Evolutionary conservation across 2,888 invertebrate genomes (phyloP).

Genomic region (Aromia moschata): DNA sequence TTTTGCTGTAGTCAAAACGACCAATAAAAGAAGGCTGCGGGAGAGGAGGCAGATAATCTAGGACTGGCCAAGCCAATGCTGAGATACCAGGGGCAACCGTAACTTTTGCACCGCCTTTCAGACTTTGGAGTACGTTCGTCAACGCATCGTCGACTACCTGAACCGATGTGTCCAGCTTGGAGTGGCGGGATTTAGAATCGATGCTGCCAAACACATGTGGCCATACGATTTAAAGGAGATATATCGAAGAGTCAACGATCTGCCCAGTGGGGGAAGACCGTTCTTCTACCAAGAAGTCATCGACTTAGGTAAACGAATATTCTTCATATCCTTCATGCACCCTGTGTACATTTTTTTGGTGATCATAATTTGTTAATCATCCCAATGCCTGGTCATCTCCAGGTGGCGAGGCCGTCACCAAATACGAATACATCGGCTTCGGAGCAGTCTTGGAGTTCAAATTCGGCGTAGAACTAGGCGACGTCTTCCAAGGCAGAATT

Average conservation of each 20-base stretch:
- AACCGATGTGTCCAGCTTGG: constrained; percentile 65
- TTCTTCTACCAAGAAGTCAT: constrained; percentile 82
- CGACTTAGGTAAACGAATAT: constrained; percentile 67
- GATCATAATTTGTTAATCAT: too few species aligned
- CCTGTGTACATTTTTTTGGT: too few species aligned
- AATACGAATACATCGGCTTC: constrained; percentile 60
- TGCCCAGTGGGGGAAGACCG: constrained; percentile 71
- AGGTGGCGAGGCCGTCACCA: constrained; percentile 61
- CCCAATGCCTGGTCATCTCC: too few species aligned
- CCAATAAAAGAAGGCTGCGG: neutral
- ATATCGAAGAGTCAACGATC: constrained; percentile 66
- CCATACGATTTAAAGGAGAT: constrained; percentile 67
- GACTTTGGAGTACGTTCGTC: constrained; percentile 60
- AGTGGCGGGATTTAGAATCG: constrained; percentile 68
- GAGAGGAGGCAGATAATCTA: too few species aligned
- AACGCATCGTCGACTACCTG: constrained; percentile 63
- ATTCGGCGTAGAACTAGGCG: constrained; percentile 67
- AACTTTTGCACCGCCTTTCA: neutral
- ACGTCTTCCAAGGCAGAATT: constrained; percentile 69
- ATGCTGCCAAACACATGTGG: constrained; percentile 67
- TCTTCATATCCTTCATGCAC: too few species aligned
- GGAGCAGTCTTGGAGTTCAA: constrained; percentile 83
- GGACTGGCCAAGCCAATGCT: too few species aligned
- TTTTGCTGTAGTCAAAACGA: constrained; percentile 14
- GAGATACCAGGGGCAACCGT: too few species aligned